phyloP scores from a whole-genome alignment of 37 sponge, comb jelly and placozoan genomes.

The Mnemiopsis leidyi region DNA sequence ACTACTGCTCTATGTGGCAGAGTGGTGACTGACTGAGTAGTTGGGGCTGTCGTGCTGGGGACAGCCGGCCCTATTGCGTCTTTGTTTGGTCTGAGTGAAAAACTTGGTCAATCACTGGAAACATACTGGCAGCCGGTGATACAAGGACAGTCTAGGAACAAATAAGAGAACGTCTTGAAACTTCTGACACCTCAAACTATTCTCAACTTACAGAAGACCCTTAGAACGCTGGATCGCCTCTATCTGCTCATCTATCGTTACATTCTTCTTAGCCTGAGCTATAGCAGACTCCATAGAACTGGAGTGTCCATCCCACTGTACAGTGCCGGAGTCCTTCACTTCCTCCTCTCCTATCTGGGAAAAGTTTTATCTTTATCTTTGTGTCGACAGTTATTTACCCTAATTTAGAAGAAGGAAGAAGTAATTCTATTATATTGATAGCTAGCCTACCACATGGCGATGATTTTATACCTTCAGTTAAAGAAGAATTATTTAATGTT shows the following conservation, averaged over 20 bases:
- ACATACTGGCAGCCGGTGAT: no score
- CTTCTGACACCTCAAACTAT: no score
- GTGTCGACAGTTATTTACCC: background rate
- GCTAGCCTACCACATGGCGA: no score
- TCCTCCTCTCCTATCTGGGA: conserved; percentile 72
- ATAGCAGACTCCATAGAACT: conserved; percentile 68
- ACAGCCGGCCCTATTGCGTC: conserved; percentile 71
- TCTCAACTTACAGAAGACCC: conserved; percentile 68
- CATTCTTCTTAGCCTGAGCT: conserved; percentile 68
- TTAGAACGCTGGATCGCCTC: conserved; percentile 69
- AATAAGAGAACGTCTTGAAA: no score
- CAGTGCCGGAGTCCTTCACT: background rate
- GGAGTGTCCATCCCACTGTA: conserved; percentile 84
- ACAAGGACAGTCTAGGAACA: no score
- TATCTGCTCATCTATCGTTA: conserved; percentile 69
- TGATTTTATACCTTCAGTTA: no score
- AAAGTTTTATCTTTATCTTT: background rate
- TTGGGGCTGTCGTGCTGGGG: conserved; percentile 44
- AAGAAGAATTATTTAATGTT: no score
- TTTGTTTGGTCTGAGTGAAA: conserved; percentile 36
- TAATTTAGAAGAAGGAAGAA: background rate
- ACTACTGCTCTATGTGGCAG: conserved; percentile 58
- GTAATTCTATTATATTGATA: background rate
- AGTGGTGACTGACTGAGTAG: conserved; percentile 26
- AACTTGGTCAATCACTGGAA: background rate